Conservation (phyloP, 2,888 invertebrate species). For the Polyommatus iphigenia region DNA sequence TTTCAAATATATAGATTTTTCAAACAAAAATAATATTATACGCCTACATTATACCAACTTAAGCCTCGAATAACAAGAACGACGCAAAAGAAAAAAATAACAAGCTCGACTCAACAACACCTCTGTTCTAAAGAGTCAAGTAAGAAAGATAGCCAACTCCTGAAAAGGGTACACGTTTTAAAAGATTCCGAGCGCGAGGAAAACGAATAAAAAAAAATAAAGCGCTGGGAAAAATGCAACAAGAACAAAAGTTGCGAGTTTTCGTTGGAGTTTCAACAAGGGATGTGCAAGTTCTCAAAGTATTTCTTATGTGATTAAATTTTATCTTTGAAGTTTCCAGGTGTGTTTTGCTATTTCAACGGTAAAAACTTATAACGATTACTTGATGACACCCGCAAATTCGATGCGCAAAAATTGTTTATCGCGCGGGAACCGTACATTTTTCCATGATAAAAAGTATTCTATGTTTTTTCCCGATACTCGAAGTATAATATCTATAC, state of each 20-base stretch:
- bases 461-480: too few relatives aligned
- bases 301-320: slow-evolving; percentile 42
- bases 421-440: too few relatives aligned
- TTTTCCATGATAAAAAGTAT: too few relatives aligned
- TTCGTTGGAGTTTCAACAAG: slow-evolving; percentile 61
- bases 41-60: too few relatives aligned
- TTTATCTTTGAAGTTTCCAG: slow-evolving; percentile 27
- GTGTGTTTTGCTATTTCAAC: not conserved
- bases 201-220: slow-evolving; percentile 54
- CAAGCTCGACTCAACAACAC: slow-evolving; percentile 51
- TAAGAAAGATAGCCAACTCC: slow-evolving; percentile 76
- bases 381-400: too few relatives aligned
- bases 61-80: too few relatives aligned
- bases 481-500: too few relatives aligned
- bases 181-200: slow-evolving; percentile 66
- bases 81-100: slow-evolving; percentile 19
- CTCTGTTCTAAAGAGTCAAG: slow-evolving; percentile 63
- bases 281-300: slow-evolving; percentile 51
- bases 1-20: too few relatives aligned
- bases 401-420: too few relatives aligned
- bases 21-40: too few relatives aligned
- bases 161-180: slow-evolving; percentile 79
- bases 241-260: slow-evolving; percentile 75
- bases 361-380: not conserved
- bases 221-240: slow-evolving; percentile 73